Evolutionary conservation across 2,888 invertebrate genomes (phyloP), one percentile per base, ranked within the genome.

Genomic region (Trichogramma evanescens): DNA sequence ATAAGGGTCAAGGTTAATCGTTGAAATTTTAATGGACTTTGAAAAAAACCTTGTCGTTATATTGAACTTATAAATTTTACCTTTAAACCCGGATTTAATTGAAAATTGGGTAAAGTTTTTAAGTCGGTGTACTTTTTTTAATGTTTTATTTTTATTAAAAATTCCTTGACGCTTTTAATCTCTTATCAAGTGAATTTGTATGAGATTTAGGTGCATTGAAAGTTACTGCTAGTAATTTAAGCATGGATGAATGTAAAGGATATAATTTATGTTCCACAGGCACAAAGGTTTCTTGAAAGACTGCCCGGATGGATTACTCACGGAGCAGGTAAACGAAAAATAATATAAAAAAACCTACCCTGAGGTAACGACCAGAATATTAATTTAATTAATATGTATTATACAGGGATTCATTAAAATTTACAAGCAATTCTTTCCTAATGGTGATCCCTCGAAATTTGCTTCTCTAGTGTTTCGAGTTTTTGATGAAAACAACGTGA

Each of bases 371-470:
- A 26, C 26, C 26, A 26, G 26, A 38, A 6, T 13, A 51, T 51
- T 51, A 26, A 6, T 51, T 38, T 39, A 51, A 51, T 51, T 51
- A 45, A 45, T 45, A 2, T 9, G 10, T 9, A 45, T 45, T 45
- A 45, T 81, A 60, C 81, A 96, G 95, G 97, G 97, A 72, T 98
- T 99, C 84, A 95, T 96, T 79, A 95, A 93, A 84, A 99, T 98
- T 80, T 98, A 99, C 84, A 95, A 95, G 82, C 97, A 98, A 82
- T 98, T 99, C 83, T 98, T 99, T 80, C 98, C 98, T 58, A 94
- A 97, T 85, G 98, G 98, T 68, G 97, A 99, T 82, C 97, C 98
- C 50, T 94, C 95, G 76, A 98, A 97, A 83, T 99, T 98, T 78
- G 97, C 98, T 54, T 92, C 94, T 57, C 85, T 97, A 74, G 97